phyloP scores from a whole-genome alignment of 2,113 vertebrate species.

The Ahaetulla prasina region DNA sequence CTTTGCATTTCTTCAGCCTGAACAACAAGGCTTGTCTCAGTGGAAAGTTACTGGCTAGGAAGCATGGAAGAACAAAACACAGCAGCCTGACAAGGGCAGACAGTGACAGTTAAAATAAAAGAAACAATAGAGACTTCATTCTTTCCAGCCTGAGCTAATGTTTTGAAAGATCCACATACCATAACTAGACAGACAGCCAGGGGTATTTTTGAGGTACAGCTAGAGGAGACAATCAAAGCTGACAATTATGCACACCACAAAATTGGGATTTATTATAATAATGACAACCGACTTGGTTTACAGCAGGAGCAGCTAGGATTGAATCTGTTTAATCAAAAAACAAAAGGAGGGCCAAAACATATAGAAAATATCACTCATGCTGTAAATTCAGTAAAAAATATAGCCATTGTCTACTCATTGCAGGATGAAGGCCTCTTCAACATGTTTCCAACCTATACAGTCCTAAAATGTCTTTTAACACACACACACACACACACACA shows the following conservation, averaged over 20 bases:
- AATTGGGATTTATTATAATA: neutral
- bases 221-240: slow-evolving; percentile 3
- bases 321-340: neutral
- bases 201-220: neutral
- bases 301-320: neutral
- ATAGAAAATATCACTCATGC: neutral
- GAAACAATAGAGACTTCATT: slow-evolving; percentile 6
- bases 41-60: neutral
- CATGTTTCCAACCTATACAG: neutral
- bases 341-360: neutral
- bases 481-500: too few species aligned
- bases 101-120: slow-evolving; percentile 2
- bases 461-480: neutral
- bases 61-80: slow-evolving; percentile 8
- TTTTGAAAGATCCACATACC: slow-evolving; percentile 3
- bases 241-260: neutral
- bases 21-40: neutral
- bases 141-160: slow-evolving; percentile 12
- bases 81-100: neutral
- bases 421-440: neutral
- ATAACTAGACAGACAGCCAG: neutral
- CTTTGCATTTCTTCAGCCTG: neutral
- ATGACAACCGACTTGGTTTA: neutral
- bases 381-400: neutral
- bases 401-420: neutral